These are phyloP conservation scores for Macrobrachium rosenbergii DNA, from an alignment of 1,140 invertebrate genomes.

Conservation along the genomic window DNA sequence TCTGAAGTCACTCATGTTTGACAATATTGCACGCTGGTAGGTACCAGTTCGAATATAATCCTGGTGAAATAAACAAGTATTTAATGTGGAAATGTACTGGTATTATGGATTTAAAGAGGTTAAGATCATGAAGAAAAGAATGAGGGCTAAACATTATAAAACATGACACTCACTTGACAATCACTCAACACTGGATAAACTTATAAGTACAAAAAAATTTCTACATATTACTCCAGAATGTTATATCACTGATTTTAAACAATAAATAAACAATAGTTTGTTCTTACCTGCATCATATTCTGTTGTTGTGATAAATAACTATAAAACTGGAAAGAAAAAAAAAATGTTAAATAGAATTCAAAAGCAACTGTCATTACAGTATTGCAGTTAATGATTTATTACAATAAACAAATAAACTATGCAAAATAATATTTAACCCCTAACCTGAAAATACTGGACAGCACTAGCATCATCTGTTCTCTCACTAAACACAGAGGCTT, in stretches of 20 bases:
- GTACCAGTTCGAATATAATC: conserved; percentile 98
- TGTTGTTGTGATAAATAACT: conserved; percentile 99
- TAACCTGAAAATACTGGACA: conserved; percentile 90
- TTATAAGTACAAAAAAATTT: neutral
- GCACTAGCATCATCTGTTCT: conserved; percentile 97
- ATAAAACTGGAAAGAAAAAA: conserved; percentile 86
- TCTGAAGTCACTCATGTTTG: conserved; percentile 93
- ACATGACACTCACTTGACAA: neutral
- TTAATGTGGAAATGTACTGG: neutral
- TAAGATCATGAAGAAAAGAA: neutral
- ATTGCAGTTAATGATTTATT: neutral
- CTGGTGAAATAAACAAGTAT: conserved; percentile 69
- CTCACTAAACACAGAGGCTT: conserved; percentile 91
- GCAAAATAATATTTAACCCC: neutral
- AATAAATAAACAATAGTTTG: no score
- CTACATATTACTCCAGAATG: no score
- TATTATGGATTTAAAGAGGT: no score
- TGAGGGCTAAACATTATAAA: neutral
- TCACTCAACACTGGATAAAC: neutral
- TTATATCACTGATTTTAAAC: no score
- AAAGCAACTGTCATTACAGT: neutral
- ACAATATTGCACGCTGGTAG: conserved; percentile 96
- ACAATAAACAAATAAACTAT: conserved; percentile 5
- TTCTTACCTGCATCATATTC: conserved; percentile 93
- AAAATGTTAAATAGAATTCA: conserved; percentile 27